Evolutionary conservation across 2,888 invertebrate species (phyloP), one percentile per base, ranked within the genome.

Genomic region (Hemithea aestivaria): DNA sequence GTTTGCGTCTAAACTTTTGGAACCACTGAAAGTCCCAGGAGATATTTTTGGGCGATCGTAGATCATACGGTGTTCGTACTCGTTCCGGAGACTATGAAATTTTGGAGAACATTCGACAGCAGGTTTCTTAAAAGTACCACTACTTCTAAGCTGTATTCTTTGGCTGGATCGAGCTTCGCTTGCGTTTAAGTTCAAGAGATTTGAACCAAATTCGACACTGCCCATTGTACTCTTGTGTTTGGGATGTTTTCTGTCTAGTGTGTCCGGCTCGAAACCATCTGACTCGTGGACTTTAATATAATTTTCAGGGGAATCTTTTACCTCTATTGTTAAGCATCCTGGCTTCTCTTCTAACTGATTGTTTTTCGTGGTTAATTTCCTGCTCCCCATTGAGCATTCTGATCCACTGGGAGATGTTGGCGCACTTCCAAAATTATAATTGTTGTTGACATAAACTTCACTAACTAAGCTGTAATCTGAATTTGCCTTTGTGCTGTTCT

Each of bases 201-300:
- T 82, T 45, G 82, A 73, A 39, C 78, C 82, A 25, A 77, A 79
- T 20, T 77, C 71, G 26, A 57, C 53, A 36, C 47, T 70, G 44
- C 76, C 76, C 12, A 61, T 41, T 12, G 56, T 48, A 40, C 72
- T 70, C 62, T 77, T 85, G 22, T 80, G 73, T 57, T 84, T 87
- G 1, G 63, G 90, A 26, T 93, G 91, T 63, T 95, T 95, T 12
- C 95, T 88, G 61, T 96, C 96, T 37, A 96, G 82, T 0, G 96
- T 96, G 52, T 96, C 95, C 0, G 95, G 95, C 69, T 96, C 96
- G 58, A 94, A 96, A 35, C 91, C 92, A 56, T 94, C 94, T 1
- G 94, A 94, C 60, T 95, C 95, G 38, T 93, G 90, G 30, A 93
- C 91, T 59, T 89, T 90, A 5, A 92, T 90, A 51, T 93, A 93